Percentiles rank a stretch among this genome's conserved stretches.
phyloP scores from a whole-genome alignment of 1,140 invertebrate species.

The Steinernema khuongi region DNA sequence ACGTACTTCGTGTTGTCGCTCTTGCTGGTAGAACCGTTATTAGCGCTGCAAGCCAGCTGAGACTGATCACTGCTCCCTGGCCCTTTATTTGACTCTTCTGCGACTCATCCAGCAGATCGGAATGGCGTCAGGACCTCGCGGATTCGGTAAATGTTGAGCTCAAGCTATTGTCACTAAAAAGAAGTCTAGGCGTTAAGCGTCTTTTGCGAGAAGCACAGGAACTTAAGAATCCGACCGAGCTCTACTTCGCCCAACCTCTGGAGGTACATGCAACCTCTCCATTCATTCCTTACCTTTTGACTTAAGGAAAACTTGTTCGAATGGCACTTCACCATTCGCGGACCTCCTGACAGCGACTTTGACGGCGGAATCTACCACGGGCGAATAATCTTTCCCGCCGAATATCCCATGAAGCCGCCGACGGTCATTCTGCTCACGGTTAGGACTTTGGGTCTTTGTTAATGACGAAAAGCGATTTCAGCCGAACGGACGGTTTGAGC shows the following conservation, averaged over 20 bases:
- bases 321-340: conserved; percentile 92
- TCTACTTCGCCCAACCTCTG: conserved; percentile 81
- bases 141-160: conserved; percentile 8
- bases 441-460: conserved; percentile 53
- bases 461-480: conserved; percentile 59
- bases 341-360: conserved; percentile 79
- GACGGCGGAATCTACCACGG: conserved; percentile 67
- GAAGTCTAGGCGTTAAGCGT: conserved; percentile 86
- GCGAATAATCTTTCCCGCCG: conserved; percentile 76
- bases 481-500: conserved; percentile 90
- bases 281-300: conserved; percentile 20
- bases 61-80: too few species aligned
- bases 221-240: conserved; percentile 73
- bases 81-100: too few species aligned
- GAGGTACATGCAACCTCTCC: conserved; percentile 63
- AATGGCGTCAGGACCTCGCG: not conserved
- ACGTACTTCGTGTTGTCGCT: too few species aligned
- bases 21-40: too few species aligned
- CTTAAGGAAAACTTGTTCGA: conserved; percentile 83
- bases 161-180: too few species aligned
- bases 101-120: too few species aligned
- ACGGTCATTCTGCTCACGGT: conserved; percentile 87
- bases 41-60: too few species aligned
- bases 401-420: conserved; percentile 96
- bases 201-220: conserved; percentile 87